Conservation (phyloP, 2,888 invertebrate species). For the Drosophila flavopinicola region DNA sequence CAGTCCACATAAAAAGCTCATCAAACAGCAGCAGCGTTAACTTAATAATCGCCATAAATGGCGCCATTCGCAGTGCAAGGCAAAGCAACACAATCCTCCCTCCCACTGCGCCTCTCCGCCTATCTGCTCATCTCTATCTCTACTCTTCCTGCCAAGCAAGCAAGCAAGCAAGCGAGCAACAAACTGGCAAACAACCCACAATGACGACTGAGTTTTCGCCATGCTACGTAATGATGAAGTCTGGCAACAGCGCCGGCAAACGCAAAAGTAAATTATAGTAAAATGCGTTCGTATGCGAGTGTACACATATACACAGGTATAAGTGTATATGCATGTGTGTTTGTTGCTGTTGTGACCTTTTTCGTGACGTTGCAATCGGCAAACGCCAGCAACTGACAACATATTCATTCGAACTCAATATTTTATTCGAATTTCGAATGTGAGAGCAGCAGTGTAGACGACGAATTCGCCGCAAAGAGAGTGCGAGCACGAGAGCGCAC, state of each 20-base stretch:
- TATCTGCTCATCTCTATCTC: neutral
- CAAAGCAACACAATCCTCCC: conserved; percentile 13
- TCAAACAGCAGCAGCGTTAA: conserved; percentile 49
- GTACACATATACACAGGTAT: conserved; percentile 4
- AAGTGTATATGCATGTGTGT: conserved; percentile 16
- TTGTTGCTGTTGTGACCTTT: conserved; percentile 55
- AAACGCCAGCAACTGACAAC: conserved; percentile 45
- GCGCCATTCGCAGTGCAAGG: conserved; percentile 60
- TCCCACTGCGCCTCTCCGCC: neutral
- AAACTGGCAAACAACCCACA: conserved; percentile 50
- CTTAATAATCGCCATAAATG: conserved; percentile 71
- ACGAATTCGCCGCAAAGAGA: conserved; percentile 57
- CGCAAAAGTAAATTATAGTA: conserved; percentile 62
- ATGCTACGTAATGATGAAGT: conserved; percentile 70
- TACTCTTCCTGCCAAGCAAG: neutral
- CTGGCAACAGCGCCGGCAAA: conserved; percentile 63
- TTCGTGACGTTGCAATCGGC: conserved; percentile 58
- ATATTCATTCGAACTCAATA: conserved; percentile 72
- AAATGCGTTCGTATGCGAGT: conserved; percentile 46
- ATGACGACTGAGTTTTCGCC: conserved; percentile 66
- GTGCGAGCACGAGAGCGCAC: conserved; percentile 33
- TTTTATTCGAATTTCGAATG: conserved; percentile 76
- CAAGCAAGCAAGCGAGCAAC: conserved; percentile 9
- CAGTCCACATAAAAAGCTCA: conserved; percentile 35
- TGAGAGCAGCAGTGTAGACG: conserved; percentile 4